These are phyloP conservation scores for Sprattus sprattus DNA, from an alignment of 2,113 vertebrate genomes.

Conservation along the genomic window DNA sequence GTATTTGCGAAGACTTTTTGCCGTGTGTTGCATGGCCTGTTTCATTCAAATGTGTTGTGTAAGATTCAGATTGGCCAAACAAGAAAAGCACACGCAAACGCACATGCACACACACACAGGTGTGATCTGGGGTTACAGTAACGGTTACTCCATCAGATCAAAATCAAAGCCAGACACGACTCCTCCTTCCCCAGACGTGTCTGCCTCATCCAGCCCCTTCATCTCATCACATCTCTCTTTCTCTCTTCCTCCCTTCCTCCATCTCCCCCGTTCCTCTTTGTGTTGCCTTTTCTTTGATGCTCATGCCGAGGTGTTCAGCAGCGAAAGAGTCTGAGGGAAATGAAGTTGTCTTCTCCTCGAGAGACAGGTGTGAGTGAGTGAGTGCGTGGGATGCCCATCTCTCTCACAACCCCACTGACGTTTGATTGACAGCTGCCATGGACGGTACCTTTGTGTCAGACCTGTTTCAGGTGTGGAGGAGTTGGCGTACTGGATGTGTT, in stretches of 20 bases:
- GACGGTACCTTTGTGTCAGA: not conserved
- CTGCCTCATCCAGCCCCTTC: too few relatives aligned
- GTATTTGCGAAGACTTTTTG: not conserved
- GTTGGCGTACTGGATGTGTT: not conserved
- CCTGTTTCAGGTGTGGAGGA: not conserved
- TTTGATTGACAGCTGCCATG: not conserved
- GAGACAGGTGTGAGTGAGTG: not conserved
- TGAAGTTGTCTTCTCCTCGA: not conserved
- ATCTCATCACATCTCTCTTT: not conserved
- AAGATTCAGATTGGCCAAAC: not conserved
- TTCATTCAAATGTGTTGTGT: not conserved
- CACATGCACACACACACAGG: not conserved
- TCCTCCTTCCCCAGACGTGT: not conserved
- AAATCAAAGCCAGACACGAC: not conserved
- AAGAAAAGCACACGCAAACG: not conserved
- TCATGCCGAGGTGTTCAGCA: not conserved
- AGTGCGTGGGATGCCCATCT: not conserved
- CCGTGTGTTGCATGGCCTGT: not conserved
- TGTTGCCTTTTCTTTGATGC: not conserved
- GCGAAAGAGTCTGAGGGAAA: not conserved
- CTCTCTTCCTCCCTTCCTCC: not conserved
- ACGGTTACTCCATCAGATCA: not conserved
- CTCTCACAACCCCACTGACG: not conserved
- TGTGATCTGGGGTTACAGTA: not conserved
- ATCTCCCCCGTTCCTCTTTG: not conserved